Base-by-base conservation (phyloP, 2,797 vertebrate species). In the Spinus pinus region DNA sequence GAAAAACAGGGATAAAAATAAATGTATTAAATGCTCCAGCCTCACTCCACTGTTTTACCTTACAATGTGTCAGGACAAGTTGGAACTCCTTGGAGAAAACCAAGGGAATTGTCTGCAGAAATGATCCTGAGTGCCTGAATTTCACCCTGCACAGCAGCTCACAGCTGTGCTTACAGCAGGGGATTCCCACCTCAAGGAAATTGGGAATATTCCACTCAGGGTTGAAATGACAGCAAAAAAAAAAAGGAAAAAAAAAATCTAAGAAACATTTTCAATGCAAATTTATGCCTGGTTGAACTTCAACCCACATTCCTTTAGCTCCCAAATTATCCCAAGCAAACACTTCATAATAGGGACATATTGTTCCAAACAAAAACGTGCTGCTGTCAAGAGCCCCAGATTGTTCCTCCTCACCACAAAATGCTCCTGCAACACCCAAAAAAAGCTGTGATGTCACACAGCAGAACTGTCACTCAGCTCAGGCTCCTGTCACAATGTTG, bases 281-380 rank as follows among this genome's bases (percentile, higher is more conserved):
- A 94, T 94, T 93, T 96, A 96, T 96, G 93, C 92, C 79, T 83
- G 77, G 53, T 80, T 94, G 93, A 94, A 94, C 93, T 94, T 90
- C 94, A 95, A 93, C 82, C 86, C 93, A 94, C 93, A 91, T 86
- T 87, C 82, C 69, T 70, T 86, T 49, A 77, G 87, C 6, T 94
- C 94, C 86, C 85, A 53, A 94, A 91, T 93, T 86, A 94, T 88
- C 88, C 88, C 77, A 86, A 92, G 7, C 82, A 77, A 91, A 84
- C 69, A 64, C 71, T 80, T 80, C 53, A 14, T 10, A 92, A 88
- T 58, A 85, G 74, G 84, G 74, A 85, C 74, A 86, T 11, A 77
- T 80, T 89, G 85, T 95, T 93, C 80, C 61, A 83, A 94, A 84
- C 47, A 86, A 47, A 86, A 88, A 78, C 46, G 79, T 8, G 31